phyloP scores from a whole-genome alignment of 2,888 invertebrate species.

The Plagodis dolabraria region DNA sequence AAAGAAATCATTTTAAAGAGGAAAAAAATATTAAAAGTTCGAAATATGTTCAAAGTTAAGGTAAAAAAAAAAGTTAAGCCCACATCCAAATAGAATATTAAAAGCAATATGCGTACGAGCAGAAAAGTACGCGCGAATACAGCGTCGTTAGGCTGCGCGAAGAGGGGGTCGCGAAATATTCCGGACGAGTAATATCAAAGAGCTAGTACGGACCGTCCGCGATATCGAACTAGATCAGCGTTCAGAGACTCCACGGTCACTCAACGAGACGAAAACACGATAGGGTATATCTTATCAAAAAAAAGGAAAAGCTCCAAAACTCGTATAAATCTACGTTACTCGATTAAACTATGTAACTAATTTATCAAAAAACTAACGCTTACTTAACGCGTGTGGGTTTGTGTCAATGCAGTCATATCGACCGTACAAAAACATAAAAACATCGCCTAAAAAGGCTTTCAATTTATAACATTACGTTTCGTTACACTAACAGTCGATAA shows the following conservation, averaged over 20 bases:
- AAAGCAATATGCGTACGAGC: constrained; percentile 65
- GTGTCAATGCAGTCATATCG: constrained; percentile 75
- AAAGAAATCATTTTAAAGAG: constrained; percentile 75
- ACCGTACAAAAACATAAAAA: constrained; percentile 41
- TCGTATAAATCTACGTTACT: constrained; percentile 22
- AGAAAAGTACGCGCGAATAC: constrained; percentile 50
- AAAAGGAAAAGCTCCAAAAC: constrained; percentile 38
- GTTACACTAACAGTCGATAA: constrained; percentile 47
- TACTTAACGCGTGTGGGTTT: constrained; percentile 80
- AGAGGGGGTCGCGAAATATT: constrained; percentile 61
- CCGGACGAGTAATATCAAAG: constrained; percentile 53
- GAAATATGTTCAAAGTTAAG: constrained; percentile 40
- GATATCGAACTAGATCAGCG: constrained; percentile 44
- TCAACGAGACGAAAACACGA: constrained; percentile 40
- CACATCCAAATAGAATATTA: constrained; percentile 79
- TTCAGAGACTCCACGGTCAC: constrained; percentile 59
- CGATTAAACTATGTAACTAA: constrained; percentile 32
- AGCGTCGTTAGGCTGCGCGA: constrained; percentile 54
- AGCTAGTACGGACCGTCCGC: constrained; percentile 35
- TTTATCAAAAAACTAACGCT: constrained; percentile 53
- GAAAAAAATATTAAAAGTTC: constrained; percentile 57
- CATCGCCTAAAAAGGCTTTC: constrained; percentile 42
- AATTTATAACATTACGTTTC: constrained; percentile 41
- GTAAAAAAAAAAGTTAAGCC: constrained; percentile 59
- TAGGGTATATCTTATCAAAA: constrained; percentile 49